phyloP scores from a whole-genome alignment of 2,113 vertebrate genomes.

The Notarius lentiginosus region DNA sequence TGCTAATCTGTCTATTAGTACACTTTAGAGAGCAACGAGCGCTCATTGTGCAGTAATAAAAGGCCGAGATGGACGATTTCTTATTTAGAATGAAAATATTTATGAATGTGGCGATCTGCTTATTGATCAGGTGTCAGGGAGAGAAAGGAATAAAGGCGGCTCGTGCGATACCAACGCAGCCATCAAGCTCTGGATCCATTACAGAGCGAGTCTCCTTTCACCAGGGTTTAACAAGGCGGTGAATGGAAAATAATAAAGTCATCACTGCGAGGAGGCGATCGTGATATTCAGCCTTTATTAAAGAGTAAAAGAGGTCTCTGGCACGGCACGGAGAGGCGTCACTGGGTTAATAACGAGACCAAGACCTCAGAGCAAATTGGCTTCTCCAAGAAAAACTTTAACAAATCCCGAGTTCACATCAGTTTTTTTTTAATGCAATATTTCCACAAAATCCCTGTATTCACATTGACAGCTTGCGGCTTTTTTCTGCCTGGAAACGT shows the following conservation, averaged over 20 bases:
- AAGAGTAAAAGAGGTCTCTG: conserved; percentile 30
- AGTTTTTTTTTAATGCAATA: neutral
- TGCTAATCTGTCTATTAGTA: conserved; percentile 78
- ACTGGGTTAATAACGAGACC: conserved; percentile 16
- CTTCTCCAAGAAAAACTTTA: neutral
- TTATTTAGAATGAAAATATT: conserved; percentile 73
- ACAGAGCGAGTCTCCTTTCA: conserved; percentile 18
- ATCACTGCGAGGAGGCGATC: neutral
- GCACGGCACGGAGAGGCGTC: neutral
- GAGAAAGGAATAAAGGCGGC: conserved; percentile 4
- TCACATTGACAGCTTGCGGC: neutral
- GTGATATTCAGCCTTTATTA: conserved; percentile 33
- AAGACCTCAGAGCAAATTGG: neutral
- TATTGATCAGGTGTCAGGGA: conserved; percentile 59
- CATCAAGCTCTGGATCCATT: conserved; percentile 11
- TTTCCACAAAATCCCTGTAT: conserved; percentile 20
- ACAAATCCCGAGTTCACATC: neutral
- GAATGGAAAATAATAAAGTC: conserved; percentile 35
- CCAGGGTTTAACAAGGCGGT: conserved; percentile 26
- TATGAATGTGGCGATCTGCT: conserved; percentile 66
- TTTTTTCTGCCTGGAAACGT: neutral
- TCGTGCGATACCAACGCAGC: neutral
- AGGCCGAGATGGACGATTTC: conserved; percentile 59
- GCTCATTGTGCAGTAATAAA: conserved; percentile 74
- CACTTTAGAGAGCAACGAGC: conserved; percentile 72